Evolutionary conservation across 2,113 vertebrate species (phyloP).

Genomic region (Heterotilapia buettikoferi): DNA sequence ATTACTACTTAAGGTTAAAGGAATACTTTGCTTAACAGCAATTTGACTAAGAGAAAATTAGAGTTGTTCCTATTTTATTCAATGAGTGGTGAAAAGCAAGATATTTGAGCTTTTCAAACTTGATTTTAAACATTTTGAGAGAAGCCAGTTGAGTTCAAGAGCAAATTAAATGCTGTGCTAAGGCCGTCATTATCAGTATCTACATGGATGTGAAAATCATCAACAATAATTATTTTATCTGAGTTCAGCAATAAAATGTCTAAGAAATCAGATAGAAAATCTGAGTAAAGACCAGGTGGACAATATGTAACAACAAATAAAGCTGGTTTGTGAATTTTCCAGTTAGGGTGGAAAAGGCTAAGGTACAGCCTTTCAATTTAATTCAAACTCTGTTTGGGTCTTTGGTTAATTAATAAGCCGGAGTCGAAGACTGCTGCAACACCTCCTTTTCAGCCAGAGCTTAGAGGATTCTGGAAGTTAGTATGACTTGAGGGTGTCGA

Average conservation of each 20-base stretch:
- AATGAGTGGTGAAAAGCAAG: neutral
- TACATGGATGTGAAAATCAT: neutral
- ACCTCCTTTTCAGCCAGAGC: neutral
- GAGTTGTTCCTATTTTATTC: neutral
- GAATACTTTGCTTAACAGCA: neutral
- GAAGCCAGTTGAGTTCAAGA: neutral
- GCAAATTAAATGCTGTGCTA: neutral
- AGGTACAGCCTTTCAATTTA: neutral
- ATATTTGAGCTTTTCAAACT: neutral
- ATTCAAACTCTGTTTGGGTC: neutral
- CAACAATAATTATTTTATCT: neutral
- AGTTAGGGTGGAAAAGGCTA: neutral
- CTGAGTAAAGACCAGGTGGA: neutral
- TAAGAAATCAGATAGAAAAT: neutral
- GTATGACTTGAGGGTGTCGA: neutral
- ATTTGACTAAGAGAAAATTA: neutral
- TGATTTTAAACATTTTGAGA: neutral
- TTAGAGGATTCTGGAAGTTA: neutral
- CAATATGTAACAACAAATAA: neutral
- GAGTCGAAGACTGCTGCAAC: neutral
- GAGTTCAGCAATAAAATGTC: neutral
- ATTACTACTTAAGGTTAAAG: neutral
- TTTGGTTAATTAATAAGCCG: neutral
- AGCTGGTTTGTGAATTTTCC: neutral
- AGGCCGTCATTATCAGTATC: neutral